Percentiles rank a stretch among this genome's conserved stretches.
These are phyloP conservation scores for Sinocyclocheilus grahami DNA, from an alignment of 2,113 vertebrate genomes.

Conservation along the genomic window DNA sequence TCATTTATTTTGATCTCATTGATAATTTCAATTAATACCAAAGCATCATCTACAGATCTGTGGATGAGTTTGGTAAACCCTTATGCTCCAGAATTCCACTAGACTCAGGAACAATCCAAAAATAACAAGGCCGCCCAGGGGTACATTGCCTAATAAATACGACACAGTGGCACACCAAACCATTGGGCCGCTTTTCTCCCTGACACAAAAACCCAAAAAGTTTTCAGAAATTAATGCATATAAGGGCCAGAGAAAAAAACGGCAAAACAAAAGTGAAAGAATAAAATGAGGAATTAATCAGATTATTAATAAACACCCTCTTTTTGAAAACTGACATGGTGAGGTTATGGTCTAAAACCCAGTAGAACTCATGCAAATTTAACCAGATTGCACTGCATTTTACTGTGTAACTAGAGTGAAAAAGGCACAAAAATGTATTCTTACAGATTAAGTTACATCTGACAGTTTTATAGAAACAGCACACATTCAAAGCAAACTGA, in stretches of 20 bases:
- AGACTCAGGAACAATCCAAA: slow-evolving; percentile 29
- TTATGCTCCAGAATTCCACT: slow-evolving; percentile 24
- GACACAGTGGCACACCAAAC: neutral
- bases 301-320: neutral
- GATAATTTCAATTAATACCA: neutral
- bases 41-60: neutral
- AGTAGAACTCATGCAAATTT: neutral
- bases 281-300: neutral
- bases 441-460: neutral
- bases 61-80: slow-evolving; percentile 4
- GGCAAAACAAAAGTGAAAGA: neutral
- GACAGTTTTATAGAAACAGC: neutral
- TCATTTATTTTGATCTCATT: neutral
- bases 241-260: neutral
- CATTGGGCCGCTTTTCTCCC: neutral
- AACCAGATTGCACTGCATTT: neutral
- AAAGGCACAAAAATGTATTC: neutral
- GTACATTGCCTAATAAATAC: slow-evolving; percentile 11
- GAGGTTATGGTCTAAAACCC: neutral
- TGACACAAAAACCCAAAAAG: neutral
- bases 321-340: neutral
- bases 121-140: slow-evolving; percentile 43
- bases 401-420: neutral
- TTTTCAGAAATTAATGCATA: neutral
- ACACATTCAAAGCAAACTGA: neutral